Evolutionary conservation across 2,888 invertebrate genomes (phyloP).

Genomic region (Lithosia quadra): DNA sequence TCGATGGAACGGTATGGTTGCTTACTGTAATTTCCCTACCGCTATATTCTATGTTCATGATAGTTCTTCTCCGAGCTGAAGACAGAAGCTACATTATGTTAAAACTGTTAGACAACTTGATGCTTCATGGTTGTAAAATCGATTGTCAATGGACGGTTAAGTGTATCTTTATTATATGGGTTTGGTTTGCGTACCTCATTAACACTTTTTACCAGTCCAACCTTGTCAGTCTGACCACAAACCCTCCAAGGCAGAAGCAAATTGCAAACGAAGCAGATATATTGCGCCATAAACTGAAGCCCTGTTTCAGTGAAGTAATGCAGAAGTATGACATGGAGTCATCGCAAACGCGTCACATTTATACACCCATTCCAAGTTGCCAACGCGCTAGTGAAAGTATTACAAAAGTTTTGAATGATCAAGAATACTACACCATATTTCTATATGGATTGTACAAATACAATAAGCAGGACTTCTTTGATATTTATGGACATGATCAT

Average conservation of each 20-base stretch:
- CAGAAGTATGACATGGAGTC: conserved; percentile 40
- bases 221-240: conserved; percentile 52
- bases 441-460: conserved; percentile 56
- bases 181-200: conserved; percentile 60
- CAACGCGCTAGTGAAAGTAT: conserved; percentile 53
- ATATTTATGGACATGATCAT: conserved; percentile 50
- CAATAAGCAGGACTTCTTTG: conserved; percentile 53
- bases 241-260: conserved; percentile 44
- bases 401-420: conserved; percentile 52
- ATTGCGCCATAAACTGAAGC: conserved; percentile 9
- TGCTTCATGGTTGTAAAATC: conserved; percentile 31
- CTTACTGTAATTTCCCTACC: conserved; percentile 22
- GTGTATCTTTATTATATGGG: conserved; percentile 57
- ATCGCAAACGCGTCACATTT: conserved; percentile 20
- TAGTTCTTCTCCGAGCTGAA: conserved; percentile 20
- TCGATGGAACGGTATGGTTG: conserved; percentile 38
- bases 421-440: conserved; percentile 56
- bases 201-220: conserved; percentile 53
- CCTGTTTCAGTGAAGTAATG: conserved; percentile 40
- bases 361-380: conserved; percentile 26
- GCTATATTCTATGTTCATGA: conserved; percentile 23
- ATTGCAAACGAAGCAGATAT: conserved; percentile 34
- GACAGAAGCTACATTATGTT: conserved; percentile 30
- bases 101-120: conserved; percentile 22
- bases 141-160: conserved; percentile 16